Base-by-base conservation (phyloP, 2,888 invertebrate species). In the Hermaeophaga mercurialis region DNA sequence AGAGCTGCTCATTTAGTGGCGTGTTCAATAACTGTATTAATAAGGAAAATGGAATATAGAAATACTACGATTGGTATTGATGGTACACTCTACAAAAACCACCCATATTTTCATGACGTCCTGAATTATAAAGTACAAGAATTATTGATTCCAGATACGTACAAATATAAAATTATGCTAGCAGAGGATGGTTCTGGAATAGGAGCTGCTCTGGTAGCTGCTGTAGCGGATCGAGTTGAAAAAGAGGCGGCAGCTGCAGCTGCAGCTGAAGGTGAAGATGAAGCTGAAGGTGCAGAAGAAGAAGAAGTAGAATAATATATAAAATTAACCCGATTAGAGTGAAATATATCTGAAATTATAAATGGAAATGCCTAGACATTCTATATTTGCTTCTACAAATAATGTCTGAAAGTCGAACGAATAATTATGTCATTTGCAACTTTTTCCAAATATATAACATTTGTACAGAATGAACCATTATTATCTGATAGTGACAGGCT, bases 121-220 rank as follows among this genome's bases (percentile, higher is more conserved):
- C 61, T 65, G 58, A 59, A 61, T 47, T 58, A 58, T 22, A 65
- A 66, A 49, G 60, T 66, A 43, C 53, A 47, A 24, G 61, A 64
- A 33, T 12, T 66, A 12, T 24, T 58, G 11, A 54, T 62, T 36
- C 65, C 66, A 9, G 61, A 54, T 66, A 63, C 69, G 36, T 83
- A 84, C 7, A 84, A 93, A 86, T 96, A 94, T 75, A 90, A 93
- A 77, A 81, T 97, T 67, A 95, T 95, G 94, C 79, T 96, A 54
- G 95, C 95, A 1, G 94, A 96, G 76, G 96, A 96, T 76, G 96
- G 96, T 46, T 94, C 94, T 71, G 96, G 96, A n/a, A 87, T 94
- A 70, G 96, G 96, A 18, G 96, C 96, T 49, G 96, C 96, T 58
- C 80, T 96, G 50, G 94, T 96, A 8, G 96, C 96, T n/a, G 96